Evolutionary conservation across 1,140 invertebrate genomes (phyloP), one percentile per base, ranked within the genome.

Genomic region (Cotesia chilonis): DNA sequence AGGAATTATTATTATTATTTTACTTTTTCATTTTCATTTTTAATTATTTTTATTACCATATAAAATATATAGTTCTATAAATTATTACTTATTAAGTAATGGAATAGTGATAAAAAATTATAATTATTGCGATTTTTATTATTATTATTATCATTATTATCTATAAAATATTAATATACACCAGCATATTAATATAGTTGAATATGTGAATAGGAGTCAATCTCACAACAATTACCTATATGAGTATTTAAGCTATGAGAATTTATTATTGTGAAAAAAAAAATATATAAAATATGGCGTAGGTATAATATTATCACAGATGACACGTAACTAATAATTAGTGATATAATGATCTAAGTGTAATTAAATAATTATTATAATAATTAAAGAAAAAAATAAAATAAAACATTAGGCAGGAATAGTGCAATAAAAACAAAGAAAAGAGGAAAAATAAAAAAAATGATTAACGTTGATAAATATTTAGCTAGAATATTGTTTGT

Each of bases 161-260:
- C 75, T 60, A 77, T 81, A 81, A 76, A 80, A 75, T 74, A 76
- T 80, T 80, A 79, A 77, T 81, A 81, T 81, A 81, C 77, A 81
- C 75, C 63, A 77, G 73, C 74, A 78, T 81, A 80, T 75, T 76
- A 73, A 73, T 73, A 80, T 79, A 80, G 78, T 80, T 73, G 69
- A 74, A 71, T 79, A 79, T 81, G 79, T 78, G 77, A 78, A 81
- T 82, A 81, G 76, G 77, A 72, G 69, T 78, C 68, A 71, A 71
- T 76, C 73, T 75, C 72, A 74, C 74, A 65, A 74, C 73, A 74
- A 74, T 74, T 74, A 74, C 65, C 59, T 71, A 71, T 70, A 74
- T 68, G 64, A 74, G 54, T 68, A 71, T 74, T 63, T 71, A 74
- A 71, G 73, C 69, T 74, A 74, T 71, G 65, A 74, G 69, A 74